A percentile compares a stretch with the other conserved stretches of the same genome.
Evolutionary conservation across 2,113 vertebrate genomes (phyloP).

Genomic region (Dolichotis patagonum): DNA sequence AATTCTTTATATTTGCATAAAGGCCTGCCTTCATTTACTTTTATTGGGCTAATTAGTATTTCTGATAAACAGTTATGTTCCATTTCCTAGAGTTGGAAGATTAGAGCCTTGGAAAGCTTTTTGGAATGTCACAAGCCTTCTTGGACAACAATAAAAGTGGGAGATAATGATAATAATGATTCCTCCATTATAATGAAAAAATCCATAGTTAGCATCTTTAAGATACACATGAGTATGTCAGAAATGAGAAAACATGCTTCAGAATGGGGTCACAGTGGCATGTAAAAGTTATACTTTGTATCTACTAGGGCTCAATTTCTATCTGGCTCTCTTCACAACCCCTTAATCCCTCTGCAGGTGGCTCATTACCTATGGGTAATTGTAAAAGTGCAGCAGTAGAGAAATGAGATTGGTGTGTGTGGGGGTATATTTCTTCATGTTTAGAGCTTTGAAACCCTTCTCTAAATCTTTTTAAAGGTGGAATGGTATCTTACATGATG

Average conservation of each 20-base stretch:
- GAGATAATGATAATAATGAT: not conserved
- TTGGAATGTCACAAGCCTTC: not conserved
- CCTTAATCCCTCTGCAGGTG: not conserved
- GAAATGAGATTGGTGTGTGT: not conserved
- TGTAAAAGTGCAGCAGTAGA: not conserved
- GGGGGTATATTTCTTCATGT: not conserved
- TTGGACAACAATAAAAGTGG: not conserved
- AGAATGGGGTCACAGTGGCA: not conserved
- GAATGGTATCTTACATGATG: not conserved
- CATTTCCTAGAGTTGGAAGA: not conserved
- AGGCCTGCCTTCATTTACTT: not conserved
- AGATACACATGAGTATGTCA: accelerated
- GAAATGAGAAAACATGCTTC: not conserved
- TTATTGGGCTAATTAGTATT: not conserved
- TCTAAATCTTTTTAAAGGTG: not conserved
- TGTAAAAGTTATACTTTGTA: not conserved
- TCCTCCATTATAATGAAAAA: not conserved
- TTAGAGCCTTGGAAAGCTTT: not conserved
- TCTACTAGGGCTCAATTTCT: not conserved
- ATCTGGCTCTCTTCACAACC: not conserved
- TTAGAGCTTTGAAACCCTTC: not conserved
- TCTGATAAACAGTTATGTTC: not conserved
- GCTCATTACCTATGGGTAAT: not conserved
- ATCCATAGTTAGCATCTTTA: not conserved
- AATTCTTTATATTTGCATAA: not conserved